These are phyloP conservation scores for Agrypnus murinus DNA, from an alignment of 2,888 invertebrate species.

Conservation along the genomic window DNA sequence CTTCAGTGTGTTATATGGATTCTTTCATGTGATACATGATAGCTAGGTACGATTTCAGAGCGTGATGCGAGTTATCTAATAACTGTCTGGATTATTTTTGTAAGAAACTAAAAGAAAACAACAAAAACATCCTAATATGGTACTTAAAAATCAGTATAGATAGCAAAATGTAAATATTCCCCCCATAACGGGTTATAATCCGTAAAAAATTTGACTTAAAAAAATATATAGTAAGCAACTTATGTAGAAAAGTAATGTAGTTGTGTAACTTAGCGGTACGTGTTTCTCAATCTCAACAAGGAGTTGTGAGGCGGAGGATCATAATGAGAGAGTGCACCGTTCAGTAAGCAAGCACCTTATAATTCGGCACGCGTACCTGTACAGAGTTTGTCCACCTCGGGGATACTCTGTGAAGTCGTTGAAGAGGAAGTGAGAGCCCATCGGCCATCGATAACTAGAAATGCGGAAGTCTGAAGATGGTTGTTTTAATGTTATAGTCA, in stretches of 20 bases:
- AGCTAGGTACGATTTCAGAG: constrained; percentile 42
- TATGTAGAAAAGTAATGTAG: constrained; percentile 41
- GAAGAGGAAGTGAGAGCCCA: constrained; percentile 53
- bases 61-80: not conserved
- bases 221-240: constrained; percentile 10
- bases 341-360: constrained; percentile 52
- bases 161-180: constrained; percentile 6
- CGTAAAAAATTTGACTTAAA: constrained; percentile 19
- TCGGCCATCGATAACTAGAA: constrained; percentile 52
- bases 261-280: constrained; percentile 41
- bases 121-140: constrained; percentile 13
- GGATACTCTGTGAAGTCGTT: constrained; percentile 35
- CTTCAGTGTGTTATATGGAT: constrained; percentile 66
- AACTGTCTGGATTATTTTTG: not conserved
- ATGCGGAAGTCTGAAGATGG: constrained; percentile 53
- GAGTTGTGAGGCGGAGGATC: constrained; percentile 41
- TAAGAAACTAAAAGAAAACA: not conserved
- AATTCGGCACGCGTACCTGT: constrained; percentile 54
- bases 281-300: constrained; percentile 47
- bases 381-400: constrained; percentile 52
- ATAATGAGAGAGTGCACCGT: constrained; percentile 52
- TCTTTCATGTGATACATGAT: constrained; percentile 57
- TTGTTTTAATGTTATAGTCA: constrained; percentile 48
- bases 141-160: constrained; percentile 26
- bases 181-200: constrained; percentile 24